These are phyloP conservation scores for Lepidurus apus DNA, from an alignment of 1,140 invertebrate genomes.

Conservation along the genomic window DNA sequence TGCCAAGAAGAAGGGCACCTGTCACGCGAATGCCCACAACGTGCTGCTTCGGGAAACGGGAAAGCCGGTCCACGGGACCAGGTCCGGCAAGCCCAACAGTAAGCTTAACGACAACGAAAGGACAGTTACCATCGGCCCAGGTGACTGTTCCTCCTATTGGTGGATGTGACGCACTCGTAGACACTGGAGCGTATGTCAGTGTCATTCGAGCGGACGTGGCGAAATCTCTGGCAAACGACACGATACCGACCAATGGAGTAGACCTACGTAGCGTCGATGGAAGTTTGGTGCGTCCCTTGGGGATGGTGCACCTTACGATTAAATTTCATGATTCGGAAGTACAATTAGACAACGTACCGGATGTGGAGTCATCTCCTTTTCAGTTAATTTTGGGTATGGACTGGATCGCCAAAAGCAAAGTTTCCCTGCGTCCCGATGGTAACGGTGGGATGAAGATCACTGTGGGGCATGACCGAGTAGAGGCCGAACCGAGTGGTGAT, in stretches of 20 bases:
- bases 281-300: background rate
- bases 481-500: background rate
- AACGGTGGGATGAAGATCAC: background rate
- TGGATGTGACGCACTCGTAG: background rate
- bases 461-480: background rate
- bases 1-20: conserved; percentile 26
- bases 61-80: background rate
- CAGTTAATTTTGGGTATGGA: background rate
- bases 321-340: background rate
- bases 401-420: background rate
- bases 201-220: background rate
- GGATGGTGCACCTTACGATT: background rate
- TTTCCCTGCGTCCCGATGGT: background rate
- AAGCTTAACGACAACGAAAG: no score
- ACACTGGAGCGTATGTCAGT: background rate
- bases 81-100: no score
- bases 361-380: background rate
- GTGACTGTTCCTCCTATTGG: no score
- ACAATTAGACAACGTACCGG: background rate
- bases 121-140: no score
- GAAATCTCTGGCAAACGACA: background rate
- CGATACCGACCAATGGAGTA: background rate
- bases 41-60: conserved; percentile 28
- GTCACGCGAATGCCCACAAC: conserved; percentile 33
- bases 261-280: background rate